Evolutionary conservation across 2,797 vertebrate genomes (phyloP), one percentile per base, ranked within the genome.

Genomic region (Microctenopoma stevenorrisi): DNA sequence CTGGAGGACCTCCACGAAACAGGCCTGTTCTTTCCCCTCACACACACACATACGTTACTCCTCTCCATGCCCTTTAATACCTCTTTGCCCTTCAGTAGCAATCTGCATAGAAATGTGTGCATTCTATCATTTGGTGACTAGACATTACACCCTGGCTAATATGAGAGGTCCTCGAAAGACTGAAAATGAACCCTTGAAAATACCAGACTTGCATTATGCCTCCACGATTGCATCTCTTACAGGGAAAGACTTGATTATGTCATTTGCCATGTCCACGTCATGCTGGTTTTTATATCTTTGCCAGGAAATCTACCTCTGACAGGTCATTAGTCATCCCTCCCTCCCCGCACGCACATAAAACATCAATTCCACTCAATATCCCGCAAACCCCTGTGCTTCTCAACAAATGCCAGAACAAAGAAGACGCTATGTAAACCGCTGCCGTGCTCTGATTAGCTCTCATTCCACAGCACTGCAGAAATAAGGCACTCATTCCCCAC

Each of bases 261-360:
- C 88, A 89, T 93, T 92, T 93, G 90, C 87, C 85, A 88, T 90
- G 91, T 90, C 91, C 89, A 91, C 83, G 87, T 93, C 92, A 92
- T 91, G 91, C 91, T 92, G 91, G 81, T 88, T 93, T 92, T 93
- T 91, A 93, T 92, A 91, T 92, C 90, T 90, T 87, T 88, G 91
- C 89, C 91, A 91, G 91, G 91, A 93, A 92, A 93, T 93, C 90
- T 92, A 91, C 91, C 89, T 93, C 86, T 91, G 90, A 92, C 90
- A 92, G 89, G 88, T 86, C 91, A 91, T 91, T 92, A 91, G 92
- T 91, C 90, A 93, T 91, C 85, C 74, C 88, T 76, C 86, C 89
- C 88, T 85, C 84, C 88, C 85, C 49, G 65, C 85, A 64, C 67
- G 60, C 88, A 86, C 89, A 90, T 88, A 88, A 86, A 89, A 91